phyloP scores from a whole-genome alignment of 2,888 invertebrate genomes.

The Netelia melanura region DNA sequence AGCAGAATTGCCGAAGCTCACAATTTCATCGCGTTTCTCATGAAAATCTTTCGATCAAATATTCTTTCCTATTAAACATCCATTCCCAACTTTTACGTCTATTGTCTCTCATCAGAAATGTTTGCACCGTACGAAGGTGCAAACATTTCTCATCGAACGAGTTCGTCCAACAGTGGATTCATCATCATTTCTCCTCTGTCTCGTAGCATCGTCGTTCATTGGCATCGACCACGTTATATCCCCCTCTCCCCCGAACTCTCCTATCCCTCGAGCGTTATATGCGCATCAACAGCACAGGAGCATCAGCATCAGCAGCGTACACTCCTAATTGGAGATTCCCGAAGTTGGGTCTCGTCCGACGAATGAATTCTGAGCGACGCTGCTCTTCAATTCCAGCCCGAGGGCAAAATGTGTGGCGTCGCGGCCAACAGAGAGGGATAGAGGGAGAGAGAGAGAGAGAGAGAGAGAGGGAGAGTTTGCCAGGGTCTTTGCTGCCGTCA shows the following conservation, averaged over 20 bases:
- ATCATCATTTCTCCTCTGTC: slow-evolving; percentile 1
- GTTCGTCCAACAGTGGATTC: not conserved
- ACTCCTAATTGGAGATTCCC: slow-evolving; percentile 80
- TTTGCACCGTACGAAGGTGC: not conserved
- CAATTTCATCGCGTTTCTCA: no score
- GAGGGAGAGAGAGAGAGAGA: slow-evolving; percentile 5
- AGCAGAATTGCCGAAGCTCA: no score
- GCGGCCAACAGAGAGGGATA: slow-evolving; percentile 6
- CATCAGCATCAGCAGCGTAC: slow-evolving; percentile 33
- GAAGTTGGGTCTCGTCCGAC: slow-evolving; percentile 76
- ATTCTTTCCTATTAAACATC: not conserved
- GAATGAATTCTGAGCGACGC: slow-evolving; percentile 80
- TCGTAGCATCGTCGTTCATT: not conserved
- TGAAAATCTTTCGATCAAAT: no score
- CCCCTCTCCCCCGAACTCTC: slow-evolving; percentile 44
- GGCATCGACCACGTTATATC: slow-evolving; percentile 18
- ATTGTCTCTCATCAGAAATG: not conserved
- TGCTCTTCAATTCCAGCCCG: slow-evolving; percentile 80
- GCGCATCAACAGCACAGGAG: slow-evolving; percentile 44
- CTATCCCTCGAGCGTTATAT: slow-evolving; percentile 52
- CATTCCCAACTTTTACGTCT: not conserved
- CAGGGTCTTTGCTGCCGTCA: slow-evolving; percentile 67
- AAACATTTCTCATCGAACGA: not conserved
- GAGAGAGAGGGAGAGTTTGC: slow-evolving; percentile 49
- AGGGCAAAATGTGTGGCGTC: slow-evolving; percentile 72